Evolutionary conservation across 92 coral and sea anemone genomes (phyloP).

Genomic region (Porites lobata): DNA sequence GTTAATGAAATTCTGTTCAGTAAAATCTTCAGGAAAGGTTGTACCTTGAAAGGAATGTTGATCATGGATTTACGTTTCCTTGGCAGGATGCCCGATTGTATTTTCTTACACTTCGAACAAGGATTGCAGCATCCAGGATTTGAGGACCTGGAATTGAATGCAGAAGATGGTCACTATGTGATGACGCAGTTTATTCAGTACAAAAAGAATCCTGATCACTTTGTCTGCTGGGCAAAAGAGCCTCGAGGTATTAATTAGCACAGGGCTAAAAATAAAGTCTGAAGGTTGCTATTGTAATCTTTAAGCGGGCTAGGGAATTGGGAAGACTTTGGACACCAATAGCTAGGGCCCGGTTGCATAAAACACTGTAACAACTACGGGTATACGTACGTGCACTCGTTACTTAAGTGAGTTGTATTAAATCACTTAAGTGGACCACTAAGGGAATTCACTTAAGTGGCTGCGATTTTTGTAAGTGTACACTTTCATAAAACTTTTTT

Average conservation of each 20-base stretch:
- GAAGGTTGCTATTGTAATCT: background rate
- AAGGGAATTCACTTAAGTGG: too few species aligned
- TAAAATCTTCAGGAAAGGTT: background rate
- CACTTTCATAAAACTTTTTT: too few species aligned
- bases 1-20: too few species aligned
- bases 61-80: conserved; percentile 1
- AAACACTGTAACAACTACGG: too few species aligned
- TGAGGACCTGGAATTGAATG: conserved; percentile 55
- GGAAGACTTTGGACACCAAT: too few species aligned
- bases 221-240: conserved; percentile 86
- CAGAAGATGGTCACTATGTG: conserved; percentile 54
- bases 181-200: conserved; percentile 89
- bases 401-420: too few species aligned
- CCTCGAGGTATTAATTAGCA: conserved; percentile 62
- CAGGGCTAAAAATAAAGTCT: background rate
- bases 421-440: too few species aligned
- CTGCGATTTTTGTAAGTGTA: too few species aligned
- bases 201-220: conserved; percentile 88
- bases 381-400: too few species aligned
- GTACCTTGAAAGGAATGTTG: background rate
- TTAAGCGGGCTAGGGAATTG: background rate
- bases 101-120: conserved; percentile 86
- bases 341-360: too few species aligned
- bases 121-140: conserved; percentile 75
- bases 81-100: conserved; percentile 76